These are phyloP conservation scores for Orientallactaga sibirica DNA, from an alignment of 2,797 vertebrate species.

Conservation along the genomic window DNA sequence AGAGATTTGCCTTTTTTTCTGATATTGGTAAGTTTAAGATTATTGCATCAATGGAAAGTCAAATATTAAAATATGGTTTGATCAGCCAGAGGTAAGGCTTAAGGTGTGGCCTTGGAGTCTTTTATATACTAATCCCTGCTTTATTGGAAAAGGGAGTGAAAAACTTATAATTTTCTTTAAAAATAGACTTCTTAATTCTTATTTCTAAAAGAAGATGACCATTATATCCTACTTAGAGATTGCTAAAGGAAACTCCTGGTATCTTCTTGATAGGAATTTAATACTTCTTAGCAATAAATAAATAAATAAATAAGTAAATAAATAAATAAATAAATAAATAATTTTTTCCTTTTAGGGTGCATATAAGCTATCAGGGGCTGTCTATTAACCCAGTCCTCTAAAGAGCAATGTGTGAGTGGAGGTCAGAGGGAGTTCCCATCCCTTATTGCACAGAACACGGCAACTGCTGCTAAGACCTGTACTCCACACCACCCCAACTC, in stretches of 20 bases:
- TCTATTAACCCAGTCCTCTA: conserved; percentile 36
- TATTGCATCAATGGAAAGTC: neutral
- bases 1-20: neutral
- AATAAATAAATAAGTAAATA: neutral
- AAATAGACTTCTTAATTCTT: conserved; percentile 67
- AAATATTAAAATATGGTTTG: conserved; percentile 71
- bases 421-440: neutral
- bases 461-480: neutral
- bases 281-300: conserved; percentile 54
- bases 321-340: no score
- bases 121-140: conserved; percentile 31
- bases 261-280: conserved; percentile 26
- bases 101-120: neutral
- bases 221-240: neutral
- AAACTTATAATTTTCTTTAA: conserved; percentile 72
- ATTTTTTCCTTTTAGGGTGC: conserved; percentile 53
- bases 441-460: neutral
- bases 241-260: conserved; percentile 36
- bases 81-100: conserved; percentile 69
- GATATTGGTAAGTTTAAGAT: conserved; percentile 51
- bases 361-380: conserved; percentile 39
- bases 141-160: conserved; percentile 71
- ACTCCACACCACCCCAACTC: neutral
- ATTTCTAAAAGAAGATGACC: neutral
- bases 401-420: neutral